Percentiles rank a stretch among this genome's conserved stretches.
Evolutionary conservation across 2,888 invertebrate genomes (phyloP).

Genomic region (Dryococelus australis): DNA sequence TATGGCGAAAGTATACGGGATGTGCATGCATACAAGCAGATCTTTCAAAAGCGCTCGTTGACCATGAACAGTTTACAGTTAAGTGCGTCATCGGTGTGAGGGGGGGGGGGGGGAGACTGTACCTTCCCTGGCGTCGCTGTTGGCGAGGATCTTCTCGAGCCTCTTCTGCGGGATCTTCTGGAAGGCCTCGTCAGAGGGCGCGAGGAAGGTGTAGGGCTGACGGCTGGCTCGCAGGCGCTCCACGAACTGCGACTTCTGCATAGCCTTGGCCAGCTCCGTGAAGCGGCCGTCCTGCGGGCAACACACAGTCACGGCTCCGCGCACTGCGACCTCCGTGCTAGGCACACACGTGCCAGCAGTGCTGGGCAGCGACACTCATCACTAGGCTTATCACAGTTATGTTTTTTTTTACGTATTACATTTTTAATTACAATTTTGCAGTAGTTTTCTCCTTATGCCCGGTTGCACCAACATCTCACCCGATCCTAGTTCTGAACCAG

Average conservation of each 20-base stretch:
- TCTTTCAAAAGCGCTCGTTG: too few species aligned
- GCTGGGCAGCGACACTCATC: too few species aligned
- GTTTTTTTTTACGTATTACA: too few species aligned
- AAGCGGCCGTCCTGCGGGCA: slow-evolving; percentile 58
- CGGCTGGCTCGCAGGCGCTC: slow-evolving; percentile 52
- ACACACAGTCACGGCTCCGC: neutral
- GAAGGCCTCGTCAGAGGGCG: slow-evolving; percentile 61
- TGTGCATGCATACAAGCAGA: too few species aligned
- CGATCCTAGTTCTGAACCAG: too few species aligned
- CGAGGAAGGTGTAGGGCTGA: slow-evolving; percentile 58
- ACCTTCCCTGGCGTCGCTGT: slow-evolving; percentile 56
- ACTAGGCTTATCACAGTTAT: too few species aligned
- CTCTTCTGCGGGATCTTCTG: slow-evolving; percentile 57
- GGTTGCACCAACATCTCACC: too few species aligned
- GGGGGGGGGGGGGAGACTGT: neutral
- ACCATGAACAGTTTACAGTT: too few species aligned
- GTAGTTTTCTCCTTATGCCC: too few species aligned
- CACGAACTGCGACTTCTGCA: slow-evolving; percentile 56
- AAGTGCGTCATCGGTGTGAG: too few species aligned
- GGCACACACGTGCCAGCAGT: slow-evolving; percentile 18
- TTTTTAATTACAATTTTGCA: too few species aligned
- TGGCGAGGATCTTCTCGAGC: slow-evolving; percentile 57
- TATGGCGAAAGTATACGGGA: too few species aligned
- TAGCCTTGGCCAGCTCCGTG: slow-evolving; percentile 58
- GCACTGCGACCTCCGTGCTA: slow-evolving; percentile 12